Percentiles rank a stretch among this genome's conserved stretches.
These are phyloP conservation scores for Pammene aurita DNA, from an alignment of 2,888 invertebrate species.

Conservation along the genomic window DNA sequence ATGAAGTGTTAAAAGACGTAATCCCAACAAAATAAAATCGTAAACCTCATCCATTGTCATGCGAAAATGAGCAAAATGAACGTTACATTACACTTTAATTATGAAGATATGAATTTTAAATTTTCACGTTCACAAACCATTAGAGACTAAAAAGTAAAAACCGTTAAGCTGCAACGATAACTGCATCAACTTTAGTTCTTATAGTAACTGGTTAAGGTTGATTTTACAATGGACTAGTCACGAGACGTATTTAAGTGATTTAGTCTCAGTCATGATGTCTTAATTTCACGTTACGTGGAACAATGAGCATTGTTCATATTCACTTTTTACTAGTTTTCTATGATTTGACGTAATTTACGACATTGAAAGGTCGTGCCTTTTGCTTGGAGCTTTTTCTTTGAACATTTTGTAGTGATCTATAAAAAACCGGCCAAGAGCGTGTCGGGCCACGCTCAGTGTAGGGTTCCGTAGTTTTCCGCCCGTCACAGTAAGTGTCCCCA, in stretches of 20 bases:
- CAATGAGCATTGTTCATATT: slow-evolving; percentile 38
- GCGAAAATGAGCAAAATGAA: slow-evolving; percentile 49
- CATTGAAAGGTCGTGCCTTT: slow-evolving; percentile 20
- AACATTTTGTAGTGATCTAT: no score
- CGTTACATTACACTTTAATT: slow-evolving; percentile 39
- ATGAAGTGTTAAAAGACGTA: slow-evolving; percentile 20
- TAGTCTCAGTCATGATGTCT: slow-evolving; percentile 25
- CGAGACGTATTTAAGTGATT: not conserved
- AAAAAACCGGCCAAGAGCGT: no score
- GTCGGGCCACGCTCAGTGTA: no score
- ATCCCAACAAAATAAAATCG: slow-evolving; percentile 22
- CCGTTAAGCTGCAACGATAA: not conserved
- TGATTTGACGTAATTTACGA: slow-evolving; percentile 33
- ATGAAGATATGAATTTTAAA: slow-evolving; percentile 10
- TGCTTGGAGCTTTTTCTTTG: not conserved
- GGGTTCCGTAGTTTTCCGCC: no score
- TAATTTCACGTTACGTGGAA: slow-evolving; percentile 32
- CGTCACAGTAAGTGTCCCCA: no score
- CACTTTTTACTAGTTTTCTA: slow-evolving; percentile 32
- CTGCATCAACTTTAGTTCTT: not conserved
- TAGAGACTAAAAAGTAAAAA: not conserved
- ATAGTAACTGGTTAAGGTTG: not conserved
- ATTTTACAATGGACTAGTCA: not conserved
- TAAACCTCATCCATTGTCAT: slow-evolving; percentile 59
- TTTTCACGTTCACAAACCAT: slow-evolving; percentile 9